Percentiles rank a stretch among this genome's conserved stretches.
phyloP scores from a whole-genome alignment of 2,888 invertebrate species.

The Eilema sororculum region DNA sequence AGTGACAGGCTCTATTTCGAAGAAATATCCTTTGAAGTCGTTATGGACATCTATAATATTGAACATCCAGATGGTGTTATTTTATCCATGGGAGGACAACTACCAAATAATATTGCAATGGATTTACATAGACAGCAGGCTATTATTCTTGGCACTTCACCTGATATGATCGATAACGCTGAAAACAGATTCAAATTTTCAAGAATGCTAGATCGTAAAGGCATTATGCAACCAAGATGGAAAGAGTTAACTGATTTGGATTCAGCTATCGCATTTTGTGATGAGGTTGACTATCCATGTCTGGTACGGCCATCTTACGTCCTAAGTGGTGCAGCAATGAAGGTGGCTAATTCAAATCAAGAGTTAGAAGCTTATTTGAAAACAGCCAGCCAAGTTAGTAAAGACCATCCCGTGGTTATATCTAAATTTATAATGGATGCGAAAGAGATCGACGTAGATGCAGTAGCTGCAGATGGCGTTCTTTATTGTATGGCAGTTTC shows the following conservation, averaged over 20 bases:
- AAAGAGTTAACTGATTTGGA: conserved; percentile 97
- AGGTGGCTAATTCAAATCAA: conserved; percentile 96
- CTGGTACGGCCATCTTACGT: conserved; percentile 99
- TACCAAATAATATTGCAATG: conserved; percentile 99
- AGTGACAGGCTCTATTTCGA: conserved; percentile 99
- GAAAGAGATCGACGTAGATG: conserved; percentile 99
- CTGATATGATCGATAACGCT: conserved; percentile 98
- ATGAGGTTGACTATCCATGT: conserved; percentile 98
- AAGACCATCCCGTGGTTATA: conserved; percentile 99
- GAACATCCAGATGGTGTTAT: conserved; percentile 98
- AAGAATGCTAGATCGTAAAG: conserved; percentile 97
- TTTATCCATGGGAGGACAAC: conserved; percentile 98
- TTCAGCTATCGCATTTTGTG: conserved; percentile 95
- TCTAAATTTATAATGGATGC: conserved; percentile 99
- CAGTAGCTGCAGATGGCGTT: conserved; percentile 97
- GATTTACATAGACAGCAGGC: conserved; percentile 97
- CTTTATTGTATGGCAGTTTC: conserved; percentile 99
- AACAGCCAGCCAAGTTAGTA: conserved; percentile 97
- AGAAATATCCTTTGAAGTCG: conserved; percentile 99
- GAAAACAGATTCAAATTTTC: conserved; percentile 99
- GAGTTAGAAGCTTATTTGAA: conserved; percentile 97
- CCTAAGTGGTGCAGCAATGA: conserved; percentile 99
- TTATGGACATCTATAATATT: conserved; percentile 98
- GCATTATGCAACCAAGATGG: conserved; percentile 98
- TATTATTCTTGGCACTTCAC: conserved; percentile 96